phyloP scores from a whole-genome alignment of 2,113 vertebrate genomes.

The Coreoperca whiteheadi region DNA sequence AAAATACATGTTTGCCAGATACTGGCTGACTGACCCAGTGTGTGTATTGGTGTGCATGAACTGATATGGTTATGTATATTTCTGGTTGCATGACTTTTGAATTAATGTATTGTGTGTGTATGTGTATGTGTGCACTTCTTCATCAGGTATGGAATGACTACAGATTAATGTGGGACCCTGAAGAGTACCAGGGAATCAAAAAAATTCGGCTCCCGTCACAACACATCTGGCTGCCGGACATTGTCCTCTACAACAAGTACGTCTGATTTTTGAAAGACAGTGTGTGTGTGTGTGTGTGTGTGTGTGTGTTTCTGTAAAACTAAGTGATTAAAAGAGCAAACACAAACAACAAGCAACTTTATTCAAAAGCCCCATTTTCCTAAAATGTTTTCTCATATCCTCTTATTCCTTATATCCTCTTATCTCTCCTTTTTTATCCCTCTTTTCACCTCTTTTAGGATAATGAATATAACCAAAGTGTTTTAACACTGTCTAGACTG shows the following conservation, averaged over 20 bases:
- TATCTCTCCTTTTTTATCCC: constrained; percentile 5
- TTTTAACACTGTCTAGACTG: background rate
- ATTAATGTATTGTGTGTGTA: background rate
- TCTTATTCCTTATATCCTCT: constrained; percentile 35
- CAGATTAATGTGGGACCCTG: constrained; percentile 86
- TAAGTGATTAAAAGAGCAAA: constrained; percentile 40
- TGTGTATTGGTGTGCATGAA: constrained; percentile 7
- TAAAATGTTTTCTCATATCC: constrained; percentile 41
- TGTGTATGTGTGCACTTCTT: background rate
- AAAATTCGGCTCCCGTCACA: constrained; percentile 85
- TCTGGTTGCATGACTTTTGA: background rate
- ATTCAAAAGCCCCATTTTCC: constrained; percentile 37
- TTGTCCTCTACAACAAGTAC: constrained; percentile 88
- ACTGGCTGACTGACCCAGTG: constrained; percentile 1
- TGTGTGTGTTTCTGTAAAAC: constrained; percentile 23
- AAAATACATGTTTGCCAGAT: constrained; percentile 22
- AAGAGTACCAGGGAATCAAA: constrained; percentile 86
- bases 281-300: constrained; percentile 22
- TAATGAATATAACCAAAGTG: constrained; percentile 9
- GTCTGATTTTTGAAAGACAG: background rate
- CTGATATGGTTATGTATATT: constrained; percentile 14
- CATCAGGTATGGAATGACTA: constrained; percentile 86
- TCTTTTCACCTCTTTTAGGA: constrained; percentile 30
- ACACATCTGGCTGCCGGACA: constrained; percentile 88
- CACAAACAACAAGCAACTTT: constrained; percentile 10